These are phyloP conservation scores for Tragulus kanchil DNA, from an alignment of 2,113 vertebrate species.

Conservation along the genomic window DNA sequence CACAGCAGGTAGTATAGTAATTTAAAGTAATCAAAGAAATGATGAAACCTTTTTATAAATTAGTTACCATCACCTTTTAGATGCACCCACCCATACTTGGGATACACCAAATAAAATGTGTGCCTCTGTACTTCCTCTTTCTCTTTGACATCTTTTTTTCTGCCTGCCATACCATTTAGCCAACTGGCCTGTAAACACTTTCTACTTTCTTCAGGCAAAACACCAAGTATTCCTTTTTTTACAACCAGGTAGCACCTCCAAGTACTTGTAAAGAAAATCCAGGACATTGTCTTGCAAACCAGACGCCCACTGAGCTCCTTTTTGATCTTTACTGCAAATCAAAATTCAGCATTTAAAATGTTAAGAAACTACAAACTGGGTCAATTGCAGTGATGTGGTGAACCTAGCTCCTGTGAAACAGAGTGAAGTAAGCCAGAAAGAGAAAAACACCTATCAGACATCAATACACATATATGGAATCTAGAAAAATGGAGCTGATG, in stretches of 20 bases:
- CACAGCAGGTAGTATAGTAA: not conserved
- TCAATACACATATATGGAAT: not conserved
- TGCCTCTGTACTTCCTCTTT: not conserved
- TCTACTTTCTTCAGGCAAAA: conserved; percentile 26
- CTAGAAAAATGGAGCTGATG: not conserved
- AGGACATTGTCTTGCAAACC: not conserved
- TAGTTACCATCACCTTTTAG: not conserved
- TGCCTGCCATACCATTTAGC: not conserved
- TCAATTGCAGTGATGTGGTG: not conserved
- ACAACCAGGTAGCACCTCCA: not conserved
- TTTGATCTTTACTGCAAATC: not conserved
- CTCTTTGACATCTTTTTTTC: not conserved
- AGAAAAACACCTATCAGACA: not conserved
- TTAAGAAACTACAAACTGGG: not conserved
- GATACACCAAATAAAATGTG: not conserved
- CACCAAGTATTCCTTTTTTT: not conserved
- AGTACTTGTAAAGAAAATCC: not conserved
- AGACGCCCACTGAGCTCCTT: not conserved
- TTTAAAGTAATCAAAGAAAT: conserved; percentile 4
- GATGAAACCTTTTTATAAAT: not conserved
- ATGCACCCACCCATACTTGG: not conserved
- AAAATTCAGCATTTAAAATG: not conserved
- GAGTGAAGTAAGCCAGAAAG: not conserved
- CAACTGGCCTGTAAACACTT: not conserved
- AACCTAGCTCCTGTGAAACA: not conserved